phyloP scores from a whole-genome alignment of 2,113 vertebrate genomes.

The Deroptyus accipitrinus region DNA sequence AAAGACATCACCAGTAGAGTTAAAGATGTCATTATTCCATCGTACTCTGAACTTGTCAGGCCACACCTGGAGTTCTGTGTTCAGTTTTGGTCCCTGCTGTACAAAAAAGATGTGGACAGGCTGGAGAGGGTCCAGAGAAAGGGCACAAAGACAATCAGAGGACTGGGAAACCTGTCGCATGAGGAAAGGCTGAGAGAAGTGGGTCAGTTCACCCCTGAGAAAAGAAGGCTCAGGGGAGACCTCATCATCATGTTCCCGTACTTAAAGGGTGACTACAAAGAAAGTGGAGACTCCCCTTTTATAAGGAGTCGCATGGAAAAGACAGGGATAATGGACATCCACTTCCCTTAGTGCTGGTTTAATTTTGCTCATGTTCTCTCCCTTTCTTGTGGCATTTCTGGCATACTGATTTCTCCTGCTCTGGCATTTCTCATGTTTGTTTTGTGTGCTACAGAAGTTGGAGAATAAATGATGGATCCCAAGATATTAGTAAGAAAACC shows the following conservation, averaged over 20 bases:
- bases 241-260: background rate
- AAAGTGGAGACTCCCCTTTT: background rate
- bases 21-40: background rate
- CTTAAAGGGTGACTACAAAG: background rate
- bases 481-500: background rate
- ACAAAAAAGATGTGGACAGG: background rate
- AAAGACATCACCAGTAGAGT: background rate
- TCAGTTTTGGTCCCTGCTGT: background rate
- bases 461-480: background rate
- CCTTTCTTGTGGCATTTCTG: background rate
- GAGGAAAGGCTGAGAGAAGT: background rate
- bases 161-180: background rate
- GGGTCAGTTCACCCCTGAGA: background rate
- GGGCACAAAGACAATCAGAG: background rate
- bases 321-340: background rate
- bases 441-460: background rate
- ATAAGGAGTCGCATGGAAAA: background rate
- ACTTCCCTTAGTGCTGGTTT: background rate
- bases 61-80: background rate
- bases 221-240: background rate
- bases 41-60: background rate
- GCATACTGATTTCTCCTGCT: background rate
- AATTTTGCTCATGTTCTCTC: background rate
- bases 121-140: background rate
- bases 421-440: background rate